Base-by-base conservation (phyloP, 2,888 invertebrate species). In the Dryobota labecula region DNA sequence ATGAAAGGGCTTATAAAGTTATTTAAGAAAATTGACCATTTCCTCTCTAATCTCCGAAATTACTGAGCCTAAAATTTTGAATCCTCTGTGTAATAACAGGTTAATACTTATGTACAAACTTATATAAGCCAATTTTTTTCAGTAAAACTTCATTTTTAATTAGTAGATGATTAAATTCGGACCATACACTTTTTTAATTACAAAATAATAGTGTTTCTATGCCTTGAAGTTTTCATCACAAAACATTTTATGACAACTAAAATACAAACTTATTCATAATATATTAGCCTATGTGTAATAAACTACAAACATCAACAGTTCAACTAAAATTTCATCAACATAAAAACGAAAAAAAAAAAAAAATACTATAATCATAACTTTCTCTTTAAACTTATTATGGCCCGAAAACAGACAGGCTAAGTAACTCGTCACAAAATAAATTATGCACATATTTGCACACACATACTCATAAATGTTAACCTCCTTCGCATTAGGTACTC, bases 371-470 rank as follows among this genome's bases (percentile, higher is more conserved):
- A 20, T 49, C 13, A 27, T 30, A 57, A 27, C 8, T 62, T 71
- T 63, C 24, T 75, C 43, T 57, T 68, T 49, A 57, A 68, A 69
- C 43, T 45, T 76, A 53, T 51, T 68, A 77, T 30, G 13, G 13
- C 1, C 43, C 51, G 30, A 57, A 18, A 77, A 30, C 30, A 76
- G 57, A 45, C 49, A n/a, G 20, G 57, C 11, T 76, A 27, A 76
- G 41, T 76, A 47, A 41, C 67, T 56, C 56, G 43, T 49, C 68
- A 68, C 20, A 51, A 5, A 53, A 76, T 68, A 73, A 30, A 76
- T 76, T 76, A 68, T 73, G 36, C 41, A 76, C 47, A 67, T 67
- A 43, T 57, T 73, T 67, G 18, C 43, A 57, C 36, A 56, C 24
- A 58, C 18, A 7, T 30, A 38, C 4, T 20, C 20, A 15, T 43